Evolutionary conservation across 1,140 invertebrate species (phyloP), one percentile per base, ranked within the genome.

Genomic region (Lucilia sericata): DNA sequence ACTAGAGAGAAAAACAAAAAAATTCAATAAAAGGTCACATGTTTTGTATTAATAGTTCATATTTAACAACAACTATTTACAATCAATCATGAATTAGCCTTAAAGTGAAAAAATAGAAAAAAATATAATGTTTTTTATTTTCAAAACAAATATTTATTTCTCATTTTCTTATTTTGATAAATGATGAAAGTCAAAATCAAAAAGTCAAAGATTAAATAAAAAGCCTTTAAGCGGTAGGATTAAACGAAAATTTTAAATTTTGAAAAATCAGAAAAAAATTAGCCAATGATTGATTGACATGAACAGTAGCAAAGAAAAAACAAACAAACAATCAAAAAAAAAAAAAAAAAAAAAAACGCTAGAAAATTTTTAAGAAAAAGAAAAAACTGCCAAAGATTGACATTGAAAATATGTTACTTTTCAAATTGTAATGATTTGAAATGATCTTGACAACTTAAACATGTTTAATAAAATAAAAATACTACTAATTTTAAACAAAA

Each of bases 161-260:
- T 60, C 30, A 42, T 34, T 75, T 34, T 34, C 36, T 34, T n/a
- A 10, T 78, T 49, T 8, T 80, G 19, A 80, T 80, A 25, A 51
- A 80, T 80, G 76, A 80, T 80, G 76, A 80, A 80, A 80, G 76
- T 51, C 47, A 80, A 80, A 80, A 80, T n/a, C n/a, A 78, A 51
- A n/a, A 80, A 49, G 76, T 80, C 76, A 80, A 80, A 80, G 76
- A 80, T 80, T 80, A 80, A 80, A 51, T 49, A 80, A 49, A 80
- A 9, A 49, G 42, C 5, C 47, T 80, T 49, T 80, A 80, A 51
- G 76, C 76, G 42, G 42, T 49, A 51, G 76, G 76, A 80, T 49
- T 51, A 42, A 34, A 80, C 76, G 19, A 25, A 80, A 70, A 70
- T 70, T 42, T 60, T 7, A 14, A 80, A 49, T 80, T 49, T 80